Base-by-base conservation (phyloP, 2,113 vertebrate genomes). In the Ovibos moschatus region DNA sequence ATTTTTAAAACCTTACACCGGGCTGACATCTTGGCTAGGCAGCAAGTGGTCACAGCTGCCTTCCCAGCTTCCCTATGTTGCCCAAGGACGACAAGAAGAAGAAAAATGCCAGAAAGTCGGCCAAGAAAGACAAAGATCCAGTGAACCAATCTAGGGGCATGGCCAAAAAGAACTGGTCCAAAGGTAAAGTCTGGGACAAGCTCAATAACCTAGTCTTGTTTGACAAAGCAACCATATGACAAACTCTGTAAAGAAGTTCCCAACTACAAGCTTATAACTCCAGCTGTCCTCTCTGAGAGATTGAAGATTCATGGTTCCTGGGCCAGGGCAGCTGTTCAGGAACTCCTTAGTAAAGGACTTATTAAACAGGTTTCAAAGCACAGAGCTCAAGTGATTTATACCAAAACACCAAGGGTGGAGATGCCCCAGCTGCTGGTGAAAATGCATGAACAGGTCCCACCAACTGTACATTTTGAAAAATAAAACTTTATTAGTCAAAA, bases 1-100 rank as follows among this genome's bases (percentile, higher is more conserved):
- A 7, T 62, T 95, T 85, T 84, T 87, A 96, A 97, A 94, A 17
- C 33, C 79, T 92, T 60, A 97, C 87, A 27, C 1, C 76, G 43
- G 19, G 40, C 67, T 71, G 19, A 71, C n/a, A 40, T 40, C 67
- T 71, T 40, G 36, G 19, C 19, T 2, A 40, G 67, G n/a, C n/a
- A 12, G n/a, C n/a, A 71, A 71, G 67, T 71, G n/a, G 67, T 40
- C n/a, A 74, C n/a, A 74, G 67, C 67, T 40, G 10, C n/a, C 13
- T 36, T 71, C n/a, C 19, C 67, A 40, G n/a, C 67, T 40, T 71
- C 67, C 10, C 19, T 74, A 6, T 6, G 19, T 36, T 1, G 0
- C 67, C 67, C 67, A 74, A 40, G 10, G 67, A 40, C 1, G 5
- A 71, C 19, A 71, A 40, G 19, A 40, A 71, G 67, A 71, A 71